Percentiles rank a stretch among this genome's conserved stretches.
Conservation (phyloP, 2,888 invertebrate genomes). For the Myathropa florea region DNA sequence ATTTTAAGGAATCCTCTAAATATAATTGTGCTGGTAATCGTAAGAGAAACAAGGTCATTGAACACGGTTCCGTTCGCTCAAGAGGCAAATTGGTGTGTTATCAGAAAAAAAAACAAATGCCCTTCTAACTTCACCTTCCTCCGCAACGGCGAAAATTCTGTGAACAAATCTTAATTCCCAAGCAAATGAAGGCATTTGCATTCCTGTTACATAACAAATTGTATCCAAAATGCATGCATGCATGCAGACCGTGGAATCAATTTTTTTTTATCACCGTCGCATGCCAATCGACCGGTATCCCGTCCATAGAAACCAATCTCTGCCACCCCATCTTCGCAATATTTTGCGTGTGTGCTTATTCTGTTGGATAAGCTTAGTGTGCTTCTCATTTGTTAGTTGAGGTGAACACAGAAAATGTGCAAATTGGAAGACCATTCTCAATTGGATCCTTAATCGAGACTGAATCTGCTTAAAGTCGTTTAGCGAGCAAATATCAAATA, state of each 20-base stretch:
- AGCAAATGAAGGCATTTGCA: neutral
- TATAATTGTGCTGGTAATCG: neutral
- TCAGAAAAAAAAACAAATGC: neutral
- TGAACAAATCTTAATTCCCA: neutral
- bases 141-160: neutral
- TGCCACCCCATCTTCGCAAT: neutral
- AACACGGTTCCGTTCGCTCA: neutral
- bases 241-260: neutral
- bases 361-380: neutral
- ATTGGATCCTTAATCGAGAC: neutral
- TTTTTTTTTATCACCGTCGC: neutral
- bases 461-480: neutral
- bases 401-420: neutral
- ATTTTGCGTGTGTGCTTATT: neutral
- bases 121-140: neutral
- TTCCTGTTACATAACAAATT: constrained; percentile 23
- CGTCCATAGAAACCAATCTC: neutral
- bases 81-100: neutral
- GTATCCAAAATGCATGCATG: neutral
- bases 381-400: neutral
- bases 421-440: neutral
- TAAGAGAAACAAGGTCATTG: neutral
- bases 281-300: neutral
- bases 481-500: constrained; percentile 19
- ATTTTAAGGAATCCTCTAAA: neutral